These are phyloP conservation scores for Amphipyra tragopoginis DNA, from an alignment of 2,888 invertebrate species.

Conservation along the genomic window DNA sequence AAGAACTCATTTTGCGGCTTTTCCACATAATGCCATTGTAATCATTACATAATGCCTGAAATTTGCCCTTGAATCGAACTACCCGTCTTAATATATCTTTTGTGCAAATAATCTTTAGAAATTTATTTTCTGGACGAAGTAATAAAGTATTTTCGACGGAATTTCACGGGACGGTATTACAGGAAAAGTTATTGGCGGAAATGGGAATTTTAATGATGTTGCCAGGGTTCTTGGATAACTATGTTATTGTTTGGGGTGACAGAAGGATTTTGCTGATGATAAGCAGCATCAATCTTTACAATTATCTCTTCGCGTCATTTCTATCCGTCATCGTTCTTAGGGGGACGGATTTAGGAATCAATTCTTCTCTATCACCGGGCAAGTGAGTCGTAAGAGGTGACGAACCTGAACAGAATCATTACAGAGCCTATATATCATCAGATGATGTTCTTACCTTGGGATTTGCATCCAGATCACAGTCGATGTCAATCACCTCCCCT, in stretches of 20 bases:
- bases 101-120: conserved; percentile 23
- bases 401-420: too few relatives aligned
- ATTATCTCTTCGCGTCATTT: too few relatives aligned
- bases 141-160: conserved; percentile 13
- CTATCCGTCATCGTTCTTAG: too few relatives aligned
- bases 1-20: background rate
- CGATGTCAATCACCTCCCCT: conserved; percentile 91
- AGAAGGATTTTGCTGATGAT: too few relatives aligned
- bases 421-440: too few relatives aligned
- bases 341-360: too few relatives aligned
- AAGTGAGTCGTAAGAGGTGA: too few relatives aligned
- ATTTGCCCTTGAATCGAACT: conserved; percentile 17
- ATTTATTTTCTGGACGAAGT: conserved; percentile 11
- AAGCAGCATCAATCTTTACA: too few relatives aligned
- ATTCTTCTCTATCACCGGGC: too few relatives aligned
- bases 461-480: conserved; percentile 93
- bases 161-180: conserved; percentile 12
- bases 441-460: conserved; percentile 87
- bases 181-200: conserved; percentile 9
- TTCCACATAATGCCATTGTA: conserved; percentile 34
- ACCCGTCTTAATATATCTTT: conserved; percentile 13
- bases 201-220: conserved; percentile 22
- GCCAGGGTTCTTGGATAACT: too few relatives aligned
- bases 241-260: background rate
- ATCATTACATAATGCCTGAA: conserved; percentile 11